Percentiles rank a stretch among this genome's conserved stretches.
Evolutionary conservation across 2,888 invertebrate species (phyloP).

Genomic region (Peribatodes rhomboidaria): DNA sequence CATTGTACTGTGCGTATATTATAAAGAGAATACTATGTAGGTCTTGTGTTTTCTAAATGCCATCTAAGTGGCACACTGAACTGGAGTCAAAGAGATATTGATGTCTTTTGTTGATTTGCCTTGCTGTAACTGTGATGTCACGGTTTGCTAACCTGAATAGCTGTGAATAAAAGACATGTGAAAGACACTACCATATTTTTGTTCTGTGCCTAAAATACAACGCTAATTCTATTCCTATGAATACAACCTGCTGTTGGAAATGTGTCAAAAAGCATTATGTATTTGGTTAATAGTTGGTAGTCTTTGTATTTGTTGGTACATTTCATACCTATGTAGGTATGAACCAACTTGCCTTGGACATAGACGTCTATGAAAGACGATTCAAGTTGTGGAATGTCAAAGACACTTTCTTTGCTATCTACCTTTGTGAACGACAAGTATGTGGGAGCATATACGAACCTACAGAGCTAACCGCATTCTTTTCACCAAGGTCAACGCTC

Average conservation of each 20-base stretch:
- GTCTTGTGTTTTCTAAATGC: constrained; percentile 38
- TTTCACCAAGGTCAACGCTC: constrained; percentile 13
- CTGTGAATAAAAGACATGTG: constrained; percentile 29
- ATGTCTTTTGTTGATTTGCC: constrained; percentile 37
- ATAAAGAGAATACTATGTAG: constrained; percentile 30
- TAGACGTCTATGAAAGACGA: background rate
- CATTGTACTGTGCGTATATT: constrained; percentile 28
- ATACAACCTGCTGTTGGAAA: background rate
- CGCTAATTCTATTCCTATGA: background rate
- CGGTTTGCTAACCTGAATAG: constrained; percentile 38
- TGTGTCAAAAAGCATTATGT: background rate
- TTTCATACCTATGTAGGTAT: background rate
- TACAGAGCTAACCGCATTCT: background rate
- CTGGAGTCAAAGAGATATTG: constrained; percentile 38
- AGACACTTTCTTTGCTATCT: constrained; percentile 2
- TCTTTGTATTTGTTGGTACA: background rate
- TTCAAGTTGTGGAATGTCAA: background rate
- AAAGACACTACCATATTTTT: constrained; percentile 20
- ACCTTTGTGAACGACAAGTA: background rate
- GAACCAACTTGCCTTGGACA: too few relatives aligned
- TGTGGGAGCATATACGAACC: background rate
- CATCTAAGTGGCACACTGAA: constrained; percentile 37
- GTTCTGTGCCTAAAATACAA: constrained; percentile 10
- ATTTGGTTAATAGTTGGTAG: background rate
- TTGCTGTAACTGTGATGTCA: constrained; percentile 39